phyloP scores from a whole-genome alignment of 2,888 invertebrate species.

The Pseudanteris insignis region DNA sequence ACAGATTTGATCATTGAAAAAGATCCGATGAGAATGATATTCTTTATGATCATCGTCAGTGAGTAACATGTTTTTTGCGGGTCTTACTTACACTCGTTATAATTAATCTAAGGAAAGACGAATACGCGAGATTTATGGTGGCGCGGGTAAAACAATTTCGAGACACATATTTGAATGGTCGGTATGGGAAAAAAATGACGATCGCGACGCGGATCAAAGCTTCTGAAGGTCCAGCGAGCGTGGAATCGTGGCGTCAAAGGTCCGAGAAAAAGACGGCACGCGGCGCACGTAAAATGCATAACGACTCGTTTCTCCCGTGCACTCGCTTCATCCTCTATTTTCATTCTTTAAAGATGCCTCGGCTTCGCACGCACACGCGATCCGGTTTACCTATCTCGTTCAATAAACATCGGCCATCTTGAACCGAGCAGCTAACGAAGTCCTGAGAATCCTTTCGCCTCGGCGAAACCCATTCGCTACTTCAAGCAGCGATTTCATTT shows the following conservation, averaged over 20 bases:
- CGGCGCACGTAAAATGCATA: slow-evolving; percentile 38
- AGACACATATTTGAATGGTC: neutral
- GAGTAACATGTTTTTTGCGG: too few species aligned
- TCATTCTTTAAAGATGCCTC: slow-evolving; percentile 59
- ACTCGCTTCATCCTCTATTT: slow-evolving; percentile 55
- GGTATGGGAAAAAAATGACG: slow-evolving; percentile 2
- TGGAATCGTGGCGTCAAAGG: slow-evolving; percentile 27
- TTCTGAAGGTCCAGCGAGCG: slow-evolving; percentile 5
- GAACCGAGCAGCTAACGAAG: slow-evolving; percentile 46
- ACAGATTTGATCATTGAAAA: too few species aligned
- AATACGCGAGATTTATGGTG: too few species aligned
- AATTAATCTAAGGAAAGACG: too few species aligned
- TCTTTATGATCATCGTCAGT: too few species aligned
- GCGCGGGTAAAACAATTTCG: too few species aligned
- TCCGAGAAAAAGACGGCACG: slow-evolving; percentile 41
- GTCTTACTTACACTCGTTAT: too few species aligned
- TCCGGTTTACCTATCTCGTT: slow-evolving; percentile 65
- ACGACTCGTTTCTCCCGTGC: slow-evolving; percentile 36
- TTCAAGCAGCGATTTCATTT: slow-evolving; percentile 29
- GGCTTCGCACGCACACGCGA: slow-evolving; percentile 53
- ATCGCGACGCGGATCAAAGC: slow-evolving; percentile 4
- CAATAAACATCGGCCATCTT: slow-evolving; percentile 61
- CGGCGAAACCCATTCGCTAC: slow-evolving; percentile 42
- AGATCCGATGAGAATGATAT: too few species aligned
- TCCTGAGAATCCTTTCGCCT: slow-evolving; percentile 41